Base-by-base conservation (phyloP, 2,113 vertebrate genomes). In the Apteryx mantelli region DNA sequence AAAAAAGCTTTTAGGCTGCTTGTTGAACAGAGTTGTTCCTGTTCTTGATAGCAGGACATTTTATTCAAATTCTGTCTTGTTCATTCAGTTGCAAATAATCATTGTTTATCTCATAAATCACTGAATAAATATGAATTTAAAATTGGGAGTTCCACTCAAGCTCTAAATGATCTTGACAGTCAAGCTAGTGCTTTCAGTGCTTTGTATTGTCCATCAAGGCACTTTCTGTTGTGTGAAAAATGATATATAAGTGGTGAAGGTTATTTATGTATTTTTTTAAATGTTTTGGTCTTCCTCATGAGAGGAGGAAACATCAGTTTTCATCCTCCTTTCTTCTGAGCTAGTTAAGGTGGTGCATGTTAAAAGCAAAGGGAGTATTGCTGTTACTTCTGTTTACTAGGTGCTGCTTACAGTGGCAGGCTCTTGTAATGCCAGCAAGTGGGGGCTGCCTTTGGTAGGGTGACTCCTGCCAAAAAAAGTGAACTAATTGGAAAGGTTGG, bases 121-220 rank as follows among this genome's bases (percentile, higher is more conserved):
- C 2, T 70, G 82, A 92, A 90, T 75, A 92, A 88, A 88, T 82
- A 92, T 16, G 48, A 86, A n/a, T 86, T 88, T 83, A 77, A 86
- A 88, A 64, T 46, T 21, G 50, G 21, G 44, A 83, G 46, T 92
- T 94, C 81, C 71, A 42, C 20, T 94, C 66, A 26, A 64, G 6
- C n/a, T 88, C 18, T 83, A 77, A 71, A 20, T 69, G 42, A 70
- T 8, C 2, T 19, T 93, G 89, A 70, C 63, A 83, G 40, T 74
- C 42, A 70, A 78, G 18, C 22, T 77, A 55, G 46, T 50, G 24
- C 60, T 86, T 92, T 93, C 73, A 13, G 46, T 75, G 82, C 65
- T 38, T 71, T n/a, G 9, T 69, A 11, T 78, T 9, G 1, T 55
- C 46, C 18, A 8, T 38, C 79, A 26, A 79, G 2, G 0, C 0